Base-by-base conservation (phyloP, 2,888 invertebrate genomes). In the Dasypolia templi region DNA sequence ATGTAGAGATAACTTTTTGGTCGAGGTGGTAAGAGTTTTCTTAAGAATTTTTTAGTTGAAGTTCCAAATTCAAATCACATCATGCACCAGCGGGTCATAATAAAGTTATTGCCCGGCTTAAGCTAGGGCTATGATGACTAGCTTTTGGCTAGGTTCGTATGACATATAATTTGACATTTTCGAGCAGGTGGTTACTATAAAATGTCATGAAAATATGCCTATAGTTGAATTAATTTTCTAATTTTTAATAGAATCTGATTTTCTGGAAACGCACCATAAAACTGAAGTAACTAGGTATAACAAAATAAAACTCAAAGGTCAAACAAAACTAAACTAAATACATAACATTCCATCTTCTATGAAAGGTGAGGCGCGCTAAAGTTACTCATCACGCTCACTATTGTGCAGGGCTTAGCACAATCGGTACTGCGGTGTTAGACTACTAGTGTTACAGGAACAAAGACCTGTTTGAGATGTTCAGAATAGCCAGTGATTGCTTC, bases 361-460 rank as follows among this genome's bases (percentile, higher is more conserved):
- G 39, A 67, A 59, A 75, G 44, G 44, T 75, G 49, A 63, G 61
- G 53, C 71, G 63, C n/a, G 72, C 42, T 76, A 84, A 87, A 84
- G 78, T 78, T 74, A 67, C 83, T 59, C 79, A 86, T 86, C 86
- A 87, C 87, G 84, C 70, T 81, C n/a, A 39, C 80, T 75, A 81
- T 88, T 87, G 85, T 88, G 49, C 32, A 44, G 58, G 42, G 55
- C 42, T 65, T 58, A 68, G 77, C 79, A 86, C 83, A 86, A 89
- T 84, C 75, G 77, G 58, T 58, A 67, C 79, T 66, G 72, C 77
- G 74, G 69, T 82, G 87, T 87, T 78, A 85, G 85, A 91, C 92
- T 92, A 92, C 92, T 89, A 90, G 92, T 92, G 87, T 92, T 92
- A 92, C 91, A 85, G 82, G 73, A 59, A 91, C 89, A 91, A 91